Evolutionary conservation across 2,113 vertebrate species (phyloP), one percentile per base, ranked within the genome.

Genomic region (Cettia cetti): DNA sequence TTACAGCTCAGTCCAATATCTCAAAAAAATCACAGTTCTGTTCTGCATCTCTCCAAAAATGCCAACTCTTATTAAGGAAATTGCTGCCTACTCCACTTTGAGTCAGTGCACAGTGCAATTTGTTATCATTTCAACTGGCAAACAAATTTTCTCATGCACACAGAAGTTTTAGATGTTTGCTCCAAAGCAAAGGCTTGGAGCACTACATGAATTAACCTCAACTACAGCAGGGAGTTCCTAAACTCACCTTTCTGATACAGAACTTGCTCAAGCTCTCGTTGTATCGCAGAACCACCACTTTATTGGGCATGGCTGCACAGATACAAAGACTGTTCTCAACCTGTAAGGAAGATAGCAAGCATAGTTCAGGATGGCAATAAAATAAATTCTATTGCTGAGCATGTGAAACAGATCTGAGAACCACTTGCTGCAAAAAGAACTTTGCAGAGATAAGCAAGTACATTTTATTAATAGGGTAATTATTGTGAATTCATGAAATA

Each of bases 181-280:
- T 94, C 75, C 82, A 71, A 76, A 82, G 61, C 60, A 31, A 63
- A 90, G 68, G 18, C 54, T 82, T 60, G 12, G 33, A 50, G 35
- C 56, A 63, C 9, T 3, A 4, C 2, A 11, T 49, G 68, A 90
- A 57, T 63, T 28, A 33, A n/a, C 42, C 42, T 53, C 12, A 59
- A 1, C 19, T 33, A 4, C 14, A 4, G 44, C 52, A 75, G 50
- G 54, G 30, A 57, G 64, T 47, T 28, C 10, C 11, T 31, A 1
- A 56, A 69, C 98, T 96, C 93, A 99, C 99, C 98, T 99, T 99
- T 84, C 99, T 98, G 92, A 99, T 99, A 96, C 99, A 99, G 97
- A 99, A 99, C 91, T 99, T 99, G 98, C 98, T 99, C 89, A 99
- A 98, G 95, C 98, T 99, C 91, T 99, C 99, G 0, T 99, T 99